Evolutionary conservation across 2,888 invertebrate species (phyloP).

Genomic region (Volucella bombylans): DNA sequence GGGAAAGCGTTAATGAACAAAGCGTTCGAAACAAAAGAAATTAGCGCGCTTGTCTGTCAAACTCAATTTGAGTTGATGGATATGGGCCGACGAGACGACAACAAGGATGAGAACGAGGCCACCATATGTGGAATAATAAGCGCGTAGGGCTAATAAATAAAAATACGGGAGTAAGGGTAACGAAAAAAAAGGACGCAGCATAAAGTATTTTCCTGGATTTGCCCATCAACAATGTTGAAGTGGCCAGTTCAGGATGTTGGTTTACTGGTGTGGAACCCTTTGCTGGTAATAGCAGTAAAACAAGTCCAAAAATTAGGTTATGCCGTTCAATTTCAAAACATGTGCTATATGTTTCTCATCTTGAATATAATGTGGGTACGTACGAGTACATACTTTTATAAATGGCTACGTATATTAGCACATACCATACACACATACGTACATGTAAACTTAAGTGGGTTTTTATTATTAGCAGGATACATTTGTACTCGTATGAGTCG

Average conservation of each 20-base stretch:
- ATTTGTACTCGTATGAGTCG: too few relatives aligned
- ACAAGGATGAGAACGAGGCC: not conserved
- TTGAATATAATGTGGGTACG: too few relatives aligned
- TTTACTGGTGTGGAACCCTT: conserved; percentile 21
- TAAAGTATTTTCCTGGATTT: conserved; percentile 19
- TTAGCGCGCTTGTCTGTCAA: conserved; percentile 77
- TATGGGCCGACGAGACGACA: conserved; percentile 23
- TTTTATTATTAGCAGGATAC: too few relatives aligned
- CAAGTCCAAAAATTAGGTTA: conserved; percentile 20
- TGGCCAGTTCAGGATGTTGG: conserved; percentile 60
- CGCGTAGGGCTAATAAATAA: conserved; percentile 67
- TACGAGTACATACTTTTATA: too few relatives aligned
- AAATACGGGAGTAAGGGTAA: conserved; percentile 33
- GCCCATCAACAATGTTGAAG: conserved; percentile 52
- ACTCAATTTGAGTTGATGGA: conserved; percentile 74
- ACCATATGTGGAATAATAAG: conserved; percentile 59
- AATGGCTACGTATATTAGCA: too few relatives aligned
- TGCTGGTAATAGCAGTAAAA: not conserved
- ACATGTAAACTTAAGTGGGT: too few relatives aligned
- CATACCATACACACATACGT: too few relatives aligned
- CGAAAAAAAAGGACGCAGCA: not conserved
- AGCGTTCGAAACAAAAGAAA: conserved; percentile 72
- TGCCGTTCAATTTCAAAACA: not conserved
- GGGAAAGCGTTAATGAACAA: conserved; percentile 70
- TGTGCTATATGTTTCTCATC: not conserved